Evolutionary conservation across 2,113 vertebrate species (phyloP).

Genomic region (Hemiscyllium ocellatum): DNA sequence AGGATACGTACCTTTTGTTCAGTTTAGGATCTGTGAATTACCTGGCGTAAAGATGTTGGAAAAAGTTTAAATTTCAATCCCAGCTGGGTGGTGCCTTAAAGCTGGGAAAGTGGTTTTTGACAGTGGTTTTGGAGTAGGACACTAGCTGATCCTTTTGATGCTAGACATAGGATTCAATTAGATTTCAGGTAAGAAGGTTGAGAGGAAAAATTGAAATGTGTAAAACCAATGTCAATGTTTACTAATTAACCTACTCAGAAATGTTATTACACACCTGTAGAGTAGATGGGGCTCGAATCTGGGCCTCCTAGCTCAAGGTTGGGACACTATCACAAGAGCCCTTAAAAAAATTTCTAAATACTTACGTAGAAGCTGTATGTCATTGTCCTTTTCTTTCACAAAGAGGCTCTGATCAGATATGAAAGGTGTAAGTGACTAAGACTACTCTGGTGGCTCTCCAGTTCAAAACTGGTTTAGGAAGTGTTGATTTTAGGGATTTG

Average conservation of each 20-base stretch:
- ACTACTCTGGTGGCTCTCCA: background rate
- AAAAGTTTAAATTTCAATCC: background rate
- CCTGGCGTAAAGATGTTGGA: background rate
- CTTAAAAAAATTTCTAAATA: background rate
- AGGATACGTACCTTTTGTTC: background rate
- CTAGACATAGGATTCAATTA: background rate
- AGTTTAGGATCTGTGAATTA: background rate
- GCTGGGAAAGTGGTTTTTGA: background rate
- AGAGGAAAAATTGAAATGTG: background rate
- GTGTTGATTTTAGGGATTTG: no score
- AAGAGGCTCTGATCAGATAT: background rate
- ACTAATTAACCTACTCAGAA: no score
- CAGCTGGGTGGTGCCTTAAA: background rate
- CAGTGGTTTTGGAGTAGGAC: background rate
- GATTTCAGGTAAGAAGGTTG: background rate
- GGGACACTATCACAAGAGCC: no score
- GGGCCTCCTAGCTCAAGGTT: no score
- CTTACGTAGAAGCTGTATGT: background rate
- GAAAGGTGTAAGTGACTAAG: background rate
- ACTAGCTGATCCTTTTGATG: background rate
- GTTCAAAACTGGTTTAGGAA: background rate
- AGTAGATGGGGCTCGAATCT: no score
- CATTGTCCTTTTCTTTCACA: background rate
- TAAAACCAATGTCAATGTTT: background rate
- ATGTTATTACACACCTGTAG: no score